Evolutionary conservation across 2,888 invertebrate genomes (phyloP).

Genomic region (Empis livida): DNA sequence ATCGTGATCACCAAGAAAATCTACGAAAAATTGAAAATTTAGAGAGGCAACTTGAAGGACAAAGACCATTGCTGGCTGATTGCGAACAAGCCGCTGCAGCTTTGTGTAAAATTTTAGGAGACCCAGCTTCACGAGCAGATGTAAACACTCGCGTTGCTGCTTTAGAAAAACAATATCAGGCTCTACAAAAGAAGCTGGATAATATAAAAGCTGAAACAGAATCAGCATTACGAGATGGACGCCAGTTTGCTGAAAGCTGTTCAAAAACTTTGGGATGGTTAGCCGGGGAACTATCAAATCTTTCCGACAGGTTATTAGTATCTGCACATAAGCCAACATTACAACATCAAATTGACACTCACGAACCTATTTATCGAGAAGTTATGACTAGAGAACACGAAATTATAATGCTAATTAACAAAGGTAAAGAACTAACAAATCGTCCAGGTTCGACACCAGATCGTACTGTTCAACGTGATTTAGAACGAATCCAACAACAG

Average conservation of each 20-base stretch:
- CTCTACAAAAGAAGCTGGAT: constrained; percentile 79
- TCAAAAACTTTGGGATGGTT: constrained; percentile 85
- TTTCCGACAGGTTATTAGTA: constrained; percentile 65
- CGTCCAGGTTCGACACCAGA: constrained; percentile 38
- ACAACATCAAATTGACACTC: constrained; percentile 75
- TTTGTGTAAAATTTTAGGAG: constrained; percentile 73
- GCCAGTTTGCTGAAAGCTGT: constrained; percentile 80
- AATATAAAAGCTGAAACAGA: constrained; percentile 84
- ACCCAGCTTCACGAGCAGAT: constrained; percentile 81
- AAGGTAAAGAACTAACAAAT: constrained; percentile 59
- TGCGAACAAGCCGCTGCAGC: constrained; percentile 83
- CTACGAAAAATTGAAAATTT: constrained; percentile 75
- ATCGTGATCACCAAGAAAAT: constrained; percentile 77
- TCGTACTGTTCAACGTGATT: constrained; percentile 56
- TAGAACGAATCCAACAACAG: constrained; percentile 78
- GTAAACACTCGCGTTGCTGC: constrained; percentile 77
- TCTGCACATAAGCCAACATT: constrained; percentile 76
- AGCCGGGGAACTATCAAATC: constrained; percentile 59
- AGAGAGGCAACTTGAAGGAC: constrained; percentile 78
- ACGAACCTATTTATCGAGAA: constrained; percentile 80
- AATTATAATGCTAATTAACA: constrained; percentile 85
- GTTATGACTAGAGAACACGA: constrained; percentile 84
- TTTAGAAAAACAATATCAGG: constrained; percentile 76
- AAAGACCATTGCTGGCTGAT: constrained; percentile 75
- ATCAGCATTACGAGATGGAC: constrained; percentile 70